Evolutionary conservation across 2,797 vertebrate species (phyloP), one percentile per base, ranked within the genome.

Genomic region (Basileuterus tristriatus): DNA sequence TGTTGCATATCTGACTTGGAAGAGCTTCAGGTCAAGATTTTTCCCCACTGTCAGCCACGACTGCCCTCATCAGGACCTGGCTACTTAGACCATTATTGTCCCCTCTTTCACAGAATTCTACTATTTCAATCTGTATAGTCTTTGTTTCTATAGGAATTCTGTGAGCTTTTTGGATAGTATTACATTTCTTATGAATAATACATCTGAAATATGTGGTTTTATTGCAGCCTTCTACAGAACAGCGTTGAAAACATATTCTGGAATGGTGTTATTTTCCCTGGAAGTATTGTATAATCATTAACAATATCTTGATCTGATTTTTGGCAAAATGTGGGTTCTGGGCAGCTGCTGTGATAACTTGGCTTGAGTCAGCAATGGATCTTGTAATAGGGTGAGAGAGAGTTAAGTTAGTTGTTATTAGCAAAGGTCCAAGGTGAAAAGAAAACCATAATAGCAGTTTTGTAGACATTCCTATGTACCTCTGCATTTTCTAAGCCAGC

Each of bases 181-280:
- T 84, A 70, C 3, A 46, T 74, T 91, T 74, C 78, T 80, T 60
- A 69, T 83, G 87, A 91, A 91, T 89, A 89, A 95, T 90, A 75
- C 79, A 95, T 92, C 71, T 88, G 43, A 94, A 94, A 78, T 58
- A 64, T 6, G 21, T 69, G 62, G 39, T 83, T 83, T 89, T 90
- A 58, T 90, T 83, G 68, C 50, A 83, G 71, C 16, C 46, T 62
- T 76, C 77, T 65, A 55, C 41, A 8, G 43, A 75, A 62, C 20
- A 34, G 39, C 2, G 6, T 77, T 55, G 36, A 91, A 84, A 89
- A 83, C 63, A 5, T 68, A 68, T 44, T 83, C 43, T 75, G 46
- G 39, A 87, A 65, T 9, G 17, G 44, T 58, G 9, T 50, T 75
- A 17, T 85, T 90, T 87, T 93, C 75, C 58, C 68, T 78, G 65